These are phyloP conservation scores for Melanotaenia nigrans DNA, from an alignment of 2,797 vertebrate genomes.

Conservation along the genomic window DNA sequence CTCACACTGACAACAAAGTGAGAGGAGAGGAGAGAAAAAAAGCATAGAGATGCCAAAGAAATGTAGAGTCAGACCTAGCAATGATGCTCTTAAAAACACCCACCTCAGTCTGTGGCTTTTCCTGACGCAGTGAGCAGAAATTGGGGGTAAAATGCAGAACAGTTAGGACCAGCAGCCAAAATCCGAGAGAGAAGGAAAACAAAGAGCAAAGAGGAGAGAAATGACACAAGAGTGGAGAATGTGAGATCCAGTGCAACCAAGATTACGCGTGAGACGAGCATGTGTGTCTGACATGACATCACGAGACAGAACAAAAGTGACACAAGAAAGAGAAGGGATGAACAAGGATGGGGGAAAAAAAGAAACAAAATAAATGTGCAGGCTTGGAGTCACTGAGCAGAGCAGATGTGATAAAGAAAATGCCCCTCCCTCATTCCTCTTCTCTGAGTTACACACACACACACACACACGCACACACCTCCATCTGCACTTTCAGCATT, in stretches of 20 bases:
- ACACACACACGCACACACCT: constrained; percentile 28
- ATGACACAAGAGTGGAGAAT: constrained; percentile 49
- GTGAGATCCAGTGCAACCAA: constrained; percentile 51
- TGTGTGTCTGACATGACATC: constrained; percentile 55
- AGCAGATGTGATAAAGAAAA: constrained; percentile 75
- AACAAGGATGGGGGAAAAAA: constrained; percentile 34
- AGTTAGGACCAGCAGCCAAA: constrained; percentile 47
- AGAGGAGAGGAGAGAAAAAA: constrained; percentile 24
- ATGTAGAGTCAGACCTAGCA: constrained; percentile 56
- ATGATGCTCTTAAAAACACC: constrained; percentile 70
- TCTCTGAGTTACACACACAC: constrained; percentile 27
- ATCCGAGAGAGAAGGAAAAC: constrained; percentile 61
- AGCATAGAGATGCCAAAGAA: constrained; percentile 46
- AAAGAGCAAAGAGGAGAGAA: constrained; percentile 36
- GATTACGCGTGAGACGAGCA: constrained; percentile 52
- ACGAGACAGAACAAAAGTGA: constrained; percentile 53
- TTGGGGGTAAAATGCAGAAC: constrained; percentile 60
- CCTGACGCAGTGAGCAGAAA: constrained; percentile 76
- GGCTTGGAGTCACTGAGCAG: constrained; percentile 66
- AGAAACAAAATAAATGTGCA: constrained; percentile 69
- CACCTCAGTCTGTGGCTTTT: constrained; percentile 81
- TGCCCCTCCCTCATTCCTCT: constrained; percentile 68
- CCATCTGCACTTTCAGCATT: constrained; percentile 72
- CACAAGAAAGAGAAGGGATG: constrained; percentile 31
- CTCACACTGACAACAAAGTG: constrained; percentile 53